Conservation (phyloP, 2,113 vertebrate genomes). For the Emberiza fucata region DNA sequence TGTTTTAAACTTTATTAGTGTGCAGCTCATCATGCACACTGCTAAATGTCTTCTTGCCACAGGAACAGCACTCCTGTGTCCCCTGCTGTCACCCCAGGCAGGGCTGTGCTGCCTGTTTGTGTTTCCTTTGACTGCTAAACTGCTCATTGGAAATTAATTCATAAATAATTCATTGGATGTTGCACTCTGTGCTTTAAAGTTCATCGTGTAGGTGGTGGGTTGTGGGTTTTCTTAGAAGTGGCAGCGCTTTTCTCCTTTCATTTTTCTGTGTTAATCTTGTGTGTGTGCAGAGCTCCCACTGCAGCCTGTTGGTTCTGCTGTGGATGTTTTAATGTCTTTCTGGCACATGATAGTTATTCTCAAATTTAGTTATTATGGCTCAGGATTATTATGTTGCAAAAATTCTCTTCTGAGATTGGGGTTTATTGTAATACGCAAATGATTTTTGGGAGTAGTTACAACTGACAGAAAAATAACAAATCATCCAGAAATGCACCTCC, state of each 20-base stretch:
- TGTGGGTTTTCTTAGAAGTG: constrained; percentile 36
- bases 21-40: neutral
- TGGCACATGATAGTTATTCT: neutral
- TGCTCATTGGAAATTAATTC: constrained; percentile 43
- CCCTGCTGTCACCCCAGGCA: neutral
- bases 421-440: neutral
- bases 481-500: neutral
- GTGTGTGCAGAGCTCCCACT: neutral
- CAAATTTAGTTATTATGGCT: neutral
- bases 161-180: constrained; percentile 51
- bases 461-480: neutral
- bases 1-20: neutral
- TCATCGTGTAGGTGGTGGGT: constrained; percentile 13
- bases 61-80: neutral
- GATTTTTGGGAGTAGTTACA: neutral
- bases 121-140: constrained; percentile 47
- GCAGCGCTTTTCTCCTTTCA: neutral
- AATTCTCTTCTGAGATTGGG: neutral
- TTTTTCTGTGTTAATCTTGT: neutral
- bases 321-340: neutral
- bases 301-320: neutral
- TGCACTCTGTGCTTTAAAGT: constrained; percentile 41
- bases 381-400: neutral
- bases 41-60: neutral
- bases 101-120: neutral